These are phyloP conservation scores for Caenorhabditis sp. DNA, from an alignment of 2,888 invertebrate genomes.

Conservation along the genomic window DNA sequence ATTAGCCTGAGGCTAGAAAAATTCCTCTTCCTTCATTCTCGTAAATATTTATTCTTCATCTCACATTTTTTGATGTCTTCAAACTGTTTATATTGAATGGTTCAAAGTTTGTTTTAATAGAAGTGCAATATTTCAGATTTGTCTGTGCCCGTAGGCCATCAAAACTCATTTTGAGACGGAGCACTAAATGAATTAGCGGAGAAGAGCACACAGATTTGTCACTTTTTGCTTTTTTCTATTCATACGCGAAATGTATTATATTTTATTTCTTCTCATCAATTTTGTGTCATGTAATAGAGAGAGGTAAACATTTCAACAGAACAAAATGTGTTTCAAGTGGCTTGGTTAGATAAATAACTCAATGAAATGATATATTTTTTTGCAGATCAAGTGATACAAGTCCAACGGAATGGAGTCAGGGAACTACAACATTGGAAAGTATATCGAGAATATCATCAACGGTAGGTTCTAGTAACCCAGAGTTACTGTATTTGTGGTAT, in stretches of 20 bases:
- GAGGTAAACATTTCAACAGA: not conserved
- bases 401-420: slow-evolving; percentile 7
- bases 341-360: not conserved
- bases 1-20: not conserved
- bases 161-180: not conserved
- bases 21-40: not conserved
- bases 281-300: not conserved
- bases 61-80: not conserved
- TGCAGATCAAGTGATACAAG: not conserved
- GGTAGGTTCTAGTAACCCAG: too few species aligned
- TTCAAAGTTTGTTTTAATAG: too few species aligned
- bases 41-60: not conserved
- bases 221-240: too few species aligned
- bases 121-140: not conserved
- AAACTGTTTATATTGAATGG: too few species aligned
- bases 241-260: not conserved
- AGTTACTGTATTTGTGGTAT: too few species aligned
- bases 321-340: not conserved
- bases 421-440: slow-evolving; percentile 26
- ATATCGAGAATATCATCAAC: slow-evolving; percentile 28
- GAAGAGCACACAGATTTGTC: not conserved
- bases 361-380: not conserved
- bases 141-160: not conserved
- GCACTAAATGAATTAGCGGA: not conserved
- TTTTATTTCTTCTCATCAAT: not conserved